Percentiles rank a stretch among this genome's conserved stretches.
phyloP scores from a whole-genome alignment of 2,113 vertebrate genomes.

The Ursus arctos region DNA sequence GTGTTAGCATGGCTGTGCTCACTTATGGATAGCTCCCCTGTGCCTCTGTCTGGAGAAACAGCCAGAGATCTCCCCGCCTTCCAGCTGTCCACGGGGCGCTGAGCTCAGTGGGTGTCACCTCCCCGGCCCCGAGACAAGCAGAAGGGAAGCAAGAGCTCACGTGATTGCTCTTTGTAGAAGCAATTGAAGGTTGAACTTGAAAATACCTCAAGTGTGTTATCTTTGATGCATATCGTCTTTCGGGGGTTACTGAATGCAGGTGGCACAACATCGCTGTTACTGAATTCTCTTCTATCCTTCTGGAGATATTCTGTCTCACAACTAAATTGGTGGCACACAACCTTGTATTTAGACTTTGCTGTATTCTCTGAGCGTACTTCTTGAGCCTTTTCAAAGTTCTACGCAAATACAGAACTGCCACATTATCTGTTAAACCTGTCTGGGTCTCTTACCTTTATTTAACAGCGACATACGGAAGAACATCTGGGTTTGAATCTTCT shows the following conservation, averaged over 20 bases:
- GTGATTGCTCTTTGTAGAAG: neutral
- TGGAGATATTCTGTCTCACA: neutral
- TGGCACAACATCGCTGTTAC: rapidly evolving
- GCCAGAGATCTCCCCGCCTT: neutral
- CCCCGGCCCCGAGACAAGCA: neutral
- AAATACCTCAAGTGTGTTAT: neutral
- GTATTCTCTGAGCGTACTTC: neutral
- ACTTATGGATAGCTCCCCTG: neutral
- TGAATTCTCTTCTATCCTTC: neutral
- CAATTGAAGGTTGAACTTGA: neutral
- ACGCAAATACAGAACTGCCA: neutral
- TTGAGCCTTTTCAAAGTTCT: neutral
- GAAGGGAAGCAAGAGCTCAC: neutral
- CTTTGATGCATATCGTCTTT: neutral
- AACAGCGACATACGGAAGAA: too few species aligned
- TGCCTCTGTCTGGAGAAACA: neutral
- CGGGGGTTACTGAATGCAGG: neutral
- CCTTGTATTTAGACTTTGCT: neutral
- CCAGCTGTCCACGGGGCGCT: neutral
- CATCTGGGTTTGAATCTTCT: neutral
- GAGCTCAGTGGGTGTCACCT: neutral
- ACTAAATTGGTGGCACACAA: neutral
- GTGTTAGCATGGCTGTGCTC: neutral
- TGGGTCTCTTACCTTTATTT: neutral
- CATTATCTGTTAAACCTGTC: neutral